phyloP scores from a whole-genome alignment of 1,140 invertebrate species.

The Philaenus spumarius region DNA sequence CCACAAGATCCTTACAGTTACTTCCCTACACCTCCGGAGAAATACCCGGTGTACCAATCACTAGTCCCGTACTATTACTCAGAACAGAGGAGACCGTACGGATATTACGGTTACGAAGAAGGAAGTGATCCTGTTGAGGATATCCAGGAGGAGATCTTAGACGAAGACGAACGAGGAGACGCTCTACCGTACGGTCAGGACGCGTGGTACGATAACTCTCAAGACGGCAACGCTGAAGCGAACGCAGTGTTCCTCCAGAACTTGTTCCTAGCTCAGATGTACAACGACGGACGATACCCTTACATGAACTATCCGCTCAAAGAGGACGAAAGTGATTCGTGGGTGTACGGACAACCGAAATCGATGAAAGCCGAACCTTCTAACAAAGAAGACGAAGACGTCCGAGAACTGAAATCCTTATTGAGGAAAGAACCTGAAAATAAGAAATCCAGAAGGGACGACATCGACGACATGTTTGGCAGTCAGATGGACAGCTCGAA shows the following conservation, averaged over 20 bases:
- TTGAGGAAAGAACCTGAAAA: constrained; percentile 28
- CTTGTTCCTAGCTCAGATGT: constrained; percentile 53
- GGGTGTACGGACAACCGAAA: constrained; percentile 30
- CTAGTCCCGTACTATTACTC: constrained; percentile 40
- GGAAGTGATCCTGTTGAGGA: constrained; percentile 38
- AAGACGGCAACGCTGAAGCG: constrained; percentile 39
- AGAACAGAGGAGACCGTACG: constrained; percentile 30
- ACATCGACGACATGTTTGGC: constrained; percentile 5
- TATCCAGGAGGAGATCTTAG: constrained; percentile 39
- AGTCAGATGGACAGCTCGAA: constrained; percentile 13
- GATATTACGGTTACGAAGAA: constrained; percentile 35
- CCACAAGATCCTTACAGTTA: constrained; percentile 32
- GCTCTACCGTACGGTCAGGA: constrained; percentile 53
- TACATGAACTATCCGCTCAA: constrained; percentile 25
- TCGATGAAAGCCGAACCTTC: background rate
- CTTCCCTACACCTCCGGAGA: constrained; percentile 21
- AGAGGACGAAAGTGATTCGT: constrained; percentile 39
- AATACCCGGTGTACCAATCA: constrained; percentile 40
- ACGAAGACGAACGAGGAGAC: constrained; percentile 44
- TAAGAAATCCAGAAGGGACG: constrained; percentile 3
- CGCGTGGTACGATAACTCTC: constrained; percentile 50
- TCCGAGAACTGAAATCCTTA: constrained; percentile 50
- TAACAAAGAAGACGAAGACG: constrained; percentile 50
- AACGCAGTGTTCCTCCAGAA: constrained; percentile 55
- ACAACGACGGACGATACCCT: constrained; percentile 39